Evolutionary conservation across 2,797 vertebrate species (phyloP).

Genomic region (Gobio occitaniae): DNA sequence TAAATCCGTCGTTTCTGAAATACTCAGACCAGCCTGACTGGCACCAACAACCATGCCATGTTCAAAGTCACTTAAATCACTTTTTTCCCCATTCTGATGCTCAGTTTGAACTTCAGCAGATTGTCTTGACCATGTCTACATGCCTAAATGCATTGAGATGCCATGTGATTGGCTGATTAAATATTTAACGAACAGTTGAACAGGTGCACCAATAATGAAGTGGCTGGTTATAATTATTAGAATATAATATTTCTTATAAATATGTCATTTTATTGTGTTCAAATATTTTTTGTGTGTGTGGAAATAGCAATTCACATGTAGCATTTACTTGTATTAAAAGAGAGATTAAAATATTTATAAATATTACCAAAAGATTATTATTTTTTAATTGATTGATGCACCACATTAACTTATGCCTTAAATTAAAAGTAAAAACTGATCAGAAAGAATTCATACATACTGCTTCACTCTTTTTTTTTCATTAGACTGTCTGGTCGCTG

Average conservation of each 20-base stretch:
- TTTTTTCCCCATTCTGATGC: neutral
- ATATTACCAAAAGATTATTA: neutral
- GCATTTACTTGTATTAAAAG: neutral
- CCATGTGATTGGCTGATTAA: neutral
- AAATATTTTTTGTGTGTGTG: neutral
- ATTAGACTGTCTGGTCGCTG: slow-evolving; percentile 52
- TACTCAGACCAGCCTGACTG: neutral
- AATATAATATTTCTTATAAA: neutral
- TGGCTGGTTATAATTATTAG: neutral
- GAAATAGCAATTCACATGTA: neutral
- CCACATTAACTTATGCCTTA: neutral
- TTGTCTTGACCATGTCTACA: neutral
- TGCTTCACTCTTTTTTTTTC: slow-evolving; percentile 26
- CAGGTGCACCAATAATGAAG: neutral
- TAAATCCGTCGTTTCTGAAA: neutral
- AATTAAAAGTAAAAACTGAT: neutral
- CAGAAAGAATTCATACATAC: slow-evolving; percentile 11
- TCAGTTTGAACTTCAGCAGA: neutral
- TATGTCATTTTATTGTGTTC: neutral
- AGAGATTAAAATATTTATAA: neutral
- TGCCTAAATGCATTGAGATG: neutral
- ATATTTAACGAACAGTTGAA: neutral
- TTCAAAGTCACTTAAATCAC: neutral
- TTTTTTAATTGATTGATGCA: neutral
- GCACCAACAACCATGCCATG: neutral